Base-by-base conservation (phyloP, 2,797 vertebrate genomes). In the Malurus splendens region DNA sequence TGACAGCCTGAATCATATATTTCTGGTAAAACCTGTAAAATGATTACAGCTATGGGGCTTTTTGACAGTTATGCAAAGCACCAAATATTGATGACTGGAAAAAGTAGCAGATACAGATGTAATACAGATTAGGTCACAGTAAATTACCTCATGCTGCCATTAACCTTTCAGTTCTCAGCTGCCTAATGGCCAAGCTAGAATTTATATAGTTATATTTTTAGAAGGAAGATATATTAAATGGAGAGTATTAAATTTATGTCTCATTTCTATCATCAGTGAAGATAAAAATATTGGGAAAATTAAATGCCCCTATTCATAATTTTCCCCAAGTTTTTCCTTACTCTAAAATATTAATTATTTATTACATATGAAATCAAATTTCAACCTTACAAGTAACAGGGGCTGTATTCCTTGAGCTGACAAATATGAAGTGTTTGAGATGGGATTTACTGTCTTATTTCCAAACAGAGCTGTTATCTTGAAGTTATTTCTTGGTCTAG, bases 81-180 rank as follows among this genome's bases (percentile, higher is more conserved):
- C 54, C n/a, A 71, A 84, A 90, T 86, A 42, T 66, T 91, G 67
- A 86, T 73, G 32, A 27, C 32, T 81, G 16, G 36, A 28, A 86
- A 75, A 67, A 83, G 20, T 74, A 92, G 75, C 38, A 76, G 42
- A 79, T 82, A 68, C 51, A 87, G 30, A 83, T 70, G 57, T 60
- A 86, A 52, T 68, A 52, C 50, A 51, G 56, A 76, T 82, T 80
- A 75, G 17, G 55, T 72, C 44, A 74, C 56, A 64, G 66, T 82
- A 94, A 93, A 90, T 94, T 90, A 82, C 59, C 41, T 80, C 73
- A 62, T 56, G 24, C 19, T 67, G n/a, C 62, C 47, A 74, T 90
- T 94, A 78, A 62, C 75, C 30, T 95, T 85, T 86, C 42, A 70
- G 45, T 50, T 89, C 41, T 90, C 62, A 83, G 67, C 15, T 86